Evolutionary conservation across 2,888 invertebrate genomes (phyloP).

Genomic region (Anodontia alba): DNA sequence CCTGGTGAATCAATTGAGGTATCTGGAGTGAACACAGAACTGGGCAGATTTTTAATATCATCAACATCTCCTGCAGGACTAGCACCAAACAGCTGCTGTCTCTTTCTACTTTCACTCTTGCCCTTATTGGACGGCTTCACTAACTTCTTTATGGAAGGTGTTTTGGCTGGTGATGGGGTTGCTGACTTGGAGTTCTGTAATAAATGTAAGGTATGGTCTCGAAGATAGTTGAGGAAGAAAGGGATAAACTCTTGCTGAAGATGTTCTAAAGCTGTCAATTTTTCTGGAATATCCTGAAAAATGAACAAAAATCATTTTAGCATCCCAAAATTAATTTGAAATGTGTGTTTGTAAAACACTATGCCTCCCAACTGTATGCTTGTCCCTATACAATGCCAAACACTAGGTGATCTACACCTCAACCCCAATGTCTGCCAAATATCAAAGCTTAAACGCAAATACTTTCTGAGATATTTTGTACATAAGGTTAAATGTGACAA

Average conservation of each 20-base stretch:
- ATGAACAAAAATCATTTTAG: slow-evolving; percentile 4
- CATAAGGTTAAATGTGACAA: too few species aligned
- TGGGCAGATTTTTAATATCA: slow-evolving; percentile 55
- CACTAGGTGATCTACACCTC: too few species aligned
- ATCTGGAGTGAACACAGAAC: slow-evolving; percentile 69
- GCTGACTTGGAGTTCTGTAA: slow-evolving; percentile 74
- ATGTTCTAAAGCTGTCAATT: slow-evolving; percentile 56
- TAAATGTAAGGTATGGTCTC: slow-evolving; percentile 77
- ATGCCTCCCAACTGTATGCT: too few species aligned
- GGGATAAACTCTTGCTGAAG: slow-evolving; percentile 77
- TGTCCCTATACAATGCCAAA: too few species aligned
- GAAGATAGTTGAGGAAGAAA: slow-evolving; percentile 78
- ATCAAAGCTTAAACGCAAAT: too few species aligned
- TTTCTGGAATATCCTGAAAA: slow-evolving; percentile 56
- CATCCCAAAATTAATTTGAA: neutral
- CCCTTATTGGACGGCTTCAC: slow-evolving; percentile 52
- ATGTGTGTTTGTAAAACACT: too few species aligned
- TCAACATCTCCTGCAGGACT: slow-evolving; percentile 66
- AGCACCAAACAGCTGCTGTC: slow-evolving; percentile 74
- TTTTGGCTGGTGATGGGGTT: slow-evolving; percentile 78
- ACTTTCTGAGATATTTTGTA: too few species aligned
- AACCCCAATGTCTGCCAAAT: too few species aligned
- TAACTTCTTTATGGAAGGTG: slow-evolving; percentile 71
- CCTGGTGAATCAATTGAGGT: slow-evolving; percentile 64
- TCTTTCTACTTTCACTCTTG: slow-evolving; percentile 49